Evolutionary conservation across 2,888 invertebrate species (phyloP).

Genomic region (Epirrita christyi): DNA sequence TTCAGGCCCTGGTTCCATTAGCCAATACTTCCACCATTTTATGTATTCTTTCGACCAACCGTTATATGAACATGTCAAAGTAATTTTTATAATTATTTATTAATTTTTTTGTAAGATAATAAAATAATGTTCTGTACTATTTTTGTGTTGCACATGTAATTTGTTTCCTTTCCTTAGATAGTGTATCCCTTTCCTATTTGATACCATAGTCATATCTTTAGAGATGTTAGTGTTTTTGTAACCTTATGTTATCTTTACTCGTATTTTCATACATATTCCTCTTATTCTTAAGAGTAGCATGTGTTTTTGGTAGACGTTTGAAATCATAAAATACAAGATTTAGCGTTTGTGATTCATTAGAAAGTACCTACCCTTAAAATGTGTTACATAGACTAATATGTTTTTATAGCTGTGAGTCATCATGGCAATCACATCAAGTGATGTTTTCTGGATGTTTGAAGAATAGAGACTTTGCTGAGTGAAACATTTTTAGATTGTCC

Average conservation of each 20-base stretch:
- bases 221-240: slow-evolving; percentile 22
- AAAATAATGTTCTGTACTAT: slow-evolving; percentile 81
- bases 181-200: slow-evolving; percentile 25
- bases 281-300: slow-evolving; percentile 3
- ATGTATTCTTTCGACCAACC: slow-evolving; percentile 63
- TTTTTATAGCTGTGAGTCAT: neutral
- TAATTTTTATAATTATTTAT: slow-evolving; percentile 76
- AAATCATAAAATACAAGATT: neutral
- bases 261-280: slow-evolving; percentile 10
- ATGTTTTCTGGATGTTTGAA: too few species aligned
- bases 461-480: neutral
- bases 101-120: slow-evolving; percentile 80
- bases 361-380: neutral
- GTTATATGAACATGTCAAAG: slow-evolving; percentile 62
- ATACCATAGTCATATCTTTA: slow-evolving; percentile 8
- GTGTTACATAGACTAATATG: neutral
- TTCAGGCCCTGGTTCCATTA: slow-evolving; percentile 39
- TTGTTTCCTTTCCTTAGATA: slow-evolving; percentile 44
- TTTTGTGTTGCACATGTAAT: slow-evolving; percentile 61
- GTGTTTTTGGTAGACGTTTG: slow-evolving; percentile 5
- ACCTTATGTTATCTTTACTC: slow-evolving; percentile 10
- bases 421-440: neutral
- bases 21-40: slow-evolving; percentile 56
- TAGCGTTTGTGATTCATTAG: neutral
- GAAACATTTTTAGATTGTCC: neutral